Conservation (phyloP, 2,888 invertebrate genomes). For the Suillia variegata region DNA sequence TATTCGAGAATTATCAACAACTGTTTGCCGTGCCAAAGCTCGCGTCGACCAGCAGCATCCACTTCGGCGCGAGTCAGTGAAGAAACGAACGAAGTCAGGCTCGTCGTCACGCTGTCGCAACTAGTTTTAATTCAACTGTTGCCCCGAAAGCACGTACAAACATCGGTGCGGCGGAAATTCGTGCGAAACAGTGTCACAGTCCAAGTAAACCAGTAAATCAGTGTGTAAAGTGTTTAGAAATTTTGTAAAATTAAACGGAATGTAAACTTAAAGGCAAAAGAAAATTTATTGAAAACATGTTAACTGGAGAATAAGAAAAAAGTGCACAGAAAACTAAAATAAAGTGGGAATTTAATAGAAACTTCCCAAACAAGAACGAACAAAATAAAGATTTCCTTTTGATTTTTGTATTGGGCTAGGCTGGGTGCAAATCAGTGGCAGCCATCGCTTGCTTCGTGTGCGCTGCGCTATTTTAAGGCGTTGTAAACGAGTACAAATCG, state of each 20-base stretch:
- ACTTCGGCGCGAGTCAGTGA: background rate
- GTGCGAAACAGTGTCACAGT: conserved; percentile 1
- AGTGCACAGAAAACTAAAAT: background rate
- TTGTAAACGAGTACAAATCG: too few species aligned
- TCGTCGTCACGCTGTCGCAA: conserved; percentile 31
- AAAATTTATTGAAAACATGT: too few species aligned
- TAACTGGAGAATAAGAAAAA: background rate
- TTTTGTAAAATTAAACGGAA: background rate
- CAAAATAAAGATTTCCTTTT: background rate
- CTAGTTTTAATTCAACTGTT: conserved; percentile 41
- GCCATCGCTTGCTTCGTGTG: too few species aligned
- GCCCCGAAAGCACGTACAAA: conserved; percentile 33
- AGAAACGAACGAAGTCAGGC: conserved; percentile 18
- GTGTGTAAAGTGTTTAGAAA: background rate
- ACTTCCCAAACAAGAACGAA: background rate
- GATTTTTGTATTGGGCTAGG: background rate
- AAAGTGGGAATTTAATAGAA: background rate
- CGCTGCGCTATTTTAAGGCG: too few species aligned
- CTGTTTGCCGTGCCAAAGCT: background rate
- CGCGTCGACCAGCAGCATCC: background rate
- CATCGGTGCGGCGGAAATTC: conserved; percentile 5
- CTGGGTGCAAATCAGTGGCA: background rate
- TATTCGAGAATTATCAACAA: background rate
- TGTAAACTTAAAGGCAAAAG: background rate
- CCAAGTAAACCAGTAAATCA: too few species aligned